Conservation (phyloP, 2,113 vertebrate genomes). For the Uria lomvia region DNA sequence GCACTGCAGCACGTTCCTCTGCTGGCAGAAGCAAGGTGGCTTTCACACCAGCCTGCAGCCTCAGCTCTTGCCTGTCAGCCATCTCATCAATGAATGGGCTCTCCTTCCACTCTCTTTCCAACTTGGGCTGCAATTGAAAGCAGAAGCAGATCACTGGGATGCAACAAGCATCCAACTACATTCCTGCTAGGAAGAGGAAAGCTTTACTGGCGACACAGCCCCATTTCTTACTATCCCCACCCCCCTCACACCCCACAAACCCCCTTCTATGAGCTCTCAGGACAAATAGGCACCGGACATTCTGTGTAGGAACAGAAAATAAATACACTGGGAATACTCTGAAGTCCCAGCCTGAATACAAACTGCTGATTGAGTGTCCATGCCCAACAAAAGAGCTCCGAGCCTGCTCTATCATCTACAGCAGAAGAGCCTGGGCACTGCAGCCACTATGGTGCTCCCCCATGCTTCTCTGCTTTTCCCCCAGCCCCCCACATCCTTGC, state of each 20-base stretch:
- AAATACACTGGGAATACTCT: conserved; percentile 59
- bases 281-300: conserved; percentile 42
- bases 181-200: conserved; percentile 16
- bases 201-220: conserved; percentile 13
- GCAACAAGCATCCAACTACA: conserved; percentile 1
- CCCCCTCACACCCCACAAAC: background rate
- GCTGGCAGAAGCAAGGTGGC: background rate
- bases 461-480: background rate
- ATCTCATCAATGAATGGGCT: conserved; percentile 36
- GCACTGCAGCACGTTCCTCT: background rate
- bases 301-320: conserved; percentile 58
- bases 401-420: background rate
- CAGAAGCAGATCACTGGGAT: conserved; percentile 1
- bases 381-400: background rate
- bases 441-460: background rate
- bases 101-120: conserved; percentile 11
- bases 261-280: background rate
- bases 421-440: background rate
- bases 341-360: conserved; percentile 33
- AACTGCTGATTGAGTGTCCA: conserved; percentile 40
- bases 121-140: conserved; percentile 32
- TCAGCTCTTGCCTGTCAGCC: conserved; percentile 44
- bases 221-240: background rate
- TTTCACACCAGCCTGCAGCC: background rate
- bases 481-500: background rate